Conservation (phyloP, 2,888 invertebrate genomes). For the Chymomyza caudatula region DNA sequence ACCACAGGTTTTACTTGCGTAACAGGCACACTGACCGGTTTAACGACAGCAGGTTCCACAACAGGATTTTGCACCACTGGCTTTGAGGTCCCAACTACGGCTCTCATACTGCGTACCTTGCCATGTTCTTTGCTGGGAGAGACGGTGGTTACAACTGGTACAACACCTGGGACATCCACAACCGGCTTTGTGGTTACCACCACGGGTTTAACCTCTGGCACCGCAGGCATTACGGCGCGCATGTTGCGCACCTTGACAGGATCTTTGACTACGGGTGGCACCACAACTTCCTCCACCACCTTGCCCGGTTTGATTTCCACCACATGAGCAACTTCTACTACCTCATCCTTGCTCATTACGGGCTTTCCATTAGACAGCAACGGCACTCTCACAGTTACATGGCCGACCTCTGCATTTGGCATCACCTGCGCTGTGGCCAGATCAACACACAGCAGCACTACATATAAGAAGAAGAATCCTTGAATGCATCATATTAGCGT, state of each 20-base stretch:
- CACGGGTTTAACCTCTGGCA: not conserved
- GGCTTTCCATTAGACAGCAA: constrained; percentile 56
- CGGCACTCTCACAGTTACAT: constrained; percentile 52
- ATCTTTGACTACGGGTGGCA: constrained; percentile 24
- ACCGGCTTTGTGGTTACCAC: not conserved
- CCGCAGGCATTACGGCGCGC: constrained; percentile 25
- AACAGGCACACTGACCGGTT: too few relatives aligned
- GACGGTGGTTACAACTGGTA: too few relatives aligned
- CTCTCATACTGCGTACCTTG: not conserved
- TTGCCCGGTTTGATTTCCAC: constrained; percentile 46
- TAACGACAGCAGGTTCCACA: too few relatives aligned
- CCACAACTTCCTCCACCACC: constrained; percentile 31
- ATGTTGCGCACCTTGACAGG: constrained; percentile 29
- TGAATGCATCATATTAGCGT: not conserved
- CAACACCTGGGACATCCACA: not conserved
- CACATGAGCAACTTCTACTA: constrained; percentile 49
- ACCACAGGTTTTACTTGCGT: not conserved
- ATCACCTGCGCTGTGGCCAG: constrained; percentile 61
- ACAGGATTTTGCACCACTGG: not conserved
- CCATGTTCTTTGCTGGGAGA: not conserved
- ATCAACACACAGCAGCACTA: constrained; percentile 58
- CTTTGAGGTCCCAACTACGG: not conserved
- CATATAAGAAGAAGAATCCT: not conserved
- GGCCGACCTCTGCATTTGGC: constrained; percentile 54
- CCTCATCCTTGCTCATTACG: constrained; percentile 35